These are phyloP conservation scores for Synanthedon vespiformis DNA, from an alignment of 2,888 invertebrate species.

Conservation along the genomic window DNA sequence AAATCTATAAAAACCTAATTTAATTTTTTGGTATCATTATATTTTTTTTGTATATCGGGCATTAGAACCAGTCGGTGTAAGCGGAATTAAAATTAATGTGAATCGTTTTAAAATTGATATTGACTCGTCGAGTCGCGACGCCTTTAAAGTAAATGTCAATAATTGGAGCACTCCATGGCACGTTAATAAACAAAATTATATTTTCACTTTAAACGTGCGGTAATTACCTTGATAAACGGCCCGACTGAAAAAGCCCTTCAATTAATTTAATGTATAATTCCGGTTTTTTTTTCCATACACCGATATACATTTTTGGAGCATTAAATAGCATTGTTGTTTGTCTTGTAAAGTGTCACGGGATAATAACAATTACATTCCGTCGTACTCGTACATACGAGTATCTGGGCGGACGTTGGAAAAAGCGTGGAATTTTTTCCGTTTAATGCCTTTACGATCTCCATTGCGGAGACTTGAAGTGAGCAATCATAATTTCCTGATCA, in stretches of 20 bases:
- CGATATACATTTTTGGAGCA: conserved; percentile 17
- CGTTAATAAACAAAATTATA: conserved; percentile 41
- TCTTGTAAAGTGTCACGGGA: conserved; percentile 26
- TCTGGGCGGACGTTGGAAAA: neutral
- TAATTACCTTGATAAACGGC: conserved; percentile 51
- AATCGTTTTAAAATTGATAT: neutral
- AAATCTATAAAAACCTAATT: too few species aligned
- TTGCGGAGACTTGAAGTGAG: neutral
- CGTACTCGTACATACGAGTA: conserved; percentile 8
- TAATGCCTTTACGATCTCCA: neutral
- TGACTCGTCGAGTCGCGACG: conserved; percentile 4
- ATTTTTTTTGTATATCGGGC: too few species aligned
- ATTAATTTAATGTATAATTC: conserved; percentile 43
- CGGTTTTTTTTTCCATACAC: conserved; percentile 27
- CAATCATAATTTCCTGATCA: neutral
- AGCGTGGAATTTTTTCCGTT: neutral
- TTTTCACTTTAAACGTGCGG: conserved; percentile 53
- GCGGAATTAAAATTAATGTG: too few species aligned
- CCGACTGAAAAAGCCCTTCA: conserved; percentile 45
- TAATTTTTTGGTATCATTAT: too few species aligned
- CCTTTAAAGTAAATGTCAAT: conserved; percentile 38
- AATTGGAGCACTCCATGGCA: conserved; percentile 54
- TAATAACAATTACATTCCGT: conserved; percentile 26
- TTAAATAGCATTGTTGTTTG: conserved; percentile 29
- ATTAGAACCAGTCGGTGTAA: too few species aligned